phyloP scores from a whole-genome alignment of 2,888 invertebrate genomes.

The Buathra laborator region DNA sequence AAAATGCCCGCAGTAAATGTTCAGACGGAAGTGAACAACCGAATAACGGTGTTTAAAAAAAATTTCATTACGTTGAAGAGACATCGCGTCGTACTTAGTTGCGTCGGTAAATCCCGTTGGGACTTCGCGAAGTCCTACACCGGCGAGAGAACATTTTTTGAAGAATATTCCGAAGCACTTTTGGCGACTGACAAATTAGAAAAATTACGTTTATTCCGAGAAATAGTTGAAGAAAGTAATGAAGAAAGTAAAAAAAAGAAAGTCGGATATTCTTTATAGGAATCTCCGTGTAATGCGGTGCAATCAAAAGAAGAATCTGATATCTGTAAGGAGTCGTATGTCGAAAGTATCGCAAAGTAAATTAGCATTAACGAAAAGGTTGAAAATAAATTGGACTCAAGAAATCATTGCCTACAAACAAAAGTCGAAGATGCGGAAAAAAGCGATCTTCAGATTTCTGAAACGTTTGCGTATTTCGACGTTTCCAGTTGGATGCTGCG shows the following conservation, averaged over 20 bases:
- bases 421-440: neutral
- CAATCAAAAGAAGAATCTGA: no score
- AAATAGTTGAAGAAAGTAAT: no score
- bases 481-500: neutral
- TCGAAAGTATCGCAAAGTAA: no score
- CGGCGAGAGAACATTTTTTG: neutral
- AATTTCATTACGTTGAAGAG: neutral
- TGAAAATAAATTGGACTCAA: no score
- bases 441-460: neutral
- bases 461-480: neutral
- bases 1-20: neutral
- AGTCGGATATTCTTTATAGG: no score
- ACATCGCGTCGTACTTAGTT: neutral
- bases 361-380: no score
- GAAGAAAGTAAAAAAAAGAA: no score
- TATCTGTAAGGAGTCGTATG: no score
- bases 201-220: no score
- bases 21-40: neutral
- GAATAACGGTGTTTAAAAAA: neutral
- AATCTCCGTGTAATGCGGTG: no score
- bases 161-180: neutral
- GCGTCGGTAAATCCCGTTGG: neutral
- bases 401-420: neutral
- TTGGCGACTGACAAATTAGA: no score
- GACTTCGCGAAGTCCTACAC: neutral